Base-by-base conservation (phyloP, 1,140 invertebrate species). In the Callitettix versicolor region DNA sequence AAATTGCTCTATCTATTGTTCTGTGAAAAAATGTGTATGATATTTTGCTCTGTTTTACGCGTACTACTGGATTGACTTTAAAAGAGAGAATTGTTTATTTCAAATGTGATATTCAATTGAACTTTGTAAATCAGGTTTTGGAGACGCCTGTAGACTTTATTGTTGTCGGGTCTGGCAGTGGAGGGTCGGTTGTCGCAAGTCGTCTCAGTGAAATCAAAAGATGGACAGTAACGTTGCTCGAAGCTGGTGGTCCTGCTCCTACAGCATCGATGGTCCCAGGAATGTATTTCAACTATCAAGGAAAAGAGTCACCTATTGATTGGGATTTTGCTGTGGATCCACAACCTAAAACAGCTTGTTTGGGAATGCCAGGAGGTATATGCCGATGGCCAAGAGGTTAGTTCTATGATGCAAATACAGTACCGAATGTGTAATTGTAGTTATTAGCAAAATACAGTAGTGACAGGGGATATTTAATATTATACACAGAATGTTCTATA, bases 291-390 rank as follows among this genome's bases (percentile, higher is more conserved):
- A 88, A 86, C 68, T 88, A 84, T 61, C 76, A 86, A 30, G 83
- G 81, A 2, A n/a, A n/a, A n/a, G n/a, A n/a, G n/a, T 84, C 79
- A 11, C 79, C 81, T 43, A 86, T 88, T 53, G 90, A 94, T 71
- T 95, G 90, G 87, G 75, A 80, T 11, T 94, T 85, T 67, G 75
- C 76, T 43, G 93, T 90, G 1, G 87, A 88, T 63, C 84, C 87
- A 1, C 89, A 95, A 67, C 77, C 81, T 11, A 77, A 81, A 12
- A 85, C 89, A 1, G n/a, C n/a, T n/a, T 91, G 88, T 64, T 74
- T 88, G 17, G 82, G 78, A 1, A 80, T 88, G 55, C 78, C 76
- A 9, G 80, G 47, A 5, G 26, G 47, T 6, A 33, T 49, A 24
- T 49, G 47, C 47, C 4, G 3, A 3, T 49, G 36, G n/a, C 47